Percentiles rank a stretch among this genome's conserved stretches.
phyloP scores from a whole-genome alignment of 2,113 vertebrate genomes.

The Oxyura jamaicensis region DNA sequence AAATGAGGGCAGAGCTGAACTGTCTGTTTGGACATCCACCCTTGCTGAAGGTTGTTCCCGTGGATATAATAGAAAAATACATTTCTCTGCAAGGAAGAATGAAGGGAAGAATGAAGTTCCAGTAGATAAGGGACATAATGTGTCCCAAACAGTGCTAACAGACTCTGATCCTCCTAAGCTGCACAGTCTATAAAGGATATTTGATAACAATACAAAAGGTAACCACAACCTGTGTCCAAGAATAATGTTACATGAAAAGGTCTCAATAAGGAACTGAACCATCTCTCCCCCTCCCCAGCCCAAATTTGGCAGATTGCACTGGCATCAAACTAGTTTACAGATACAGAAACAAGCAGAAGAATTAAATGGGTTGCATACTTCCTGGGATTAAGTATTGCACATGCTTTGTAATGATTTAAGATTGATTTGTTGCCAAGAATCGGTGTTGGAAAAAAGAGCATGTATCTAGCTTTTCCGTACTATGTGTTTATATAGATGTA shows the following conservation, averaged over 20 bases:
- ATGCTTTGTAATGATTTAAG: slow-evolving; percentile 67
- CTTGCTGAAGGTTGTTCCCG: slow-evolving; percentile 50
- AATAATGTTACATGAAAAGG: neutral
- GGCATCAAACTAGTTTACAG: slow-evolving; percentile 61
- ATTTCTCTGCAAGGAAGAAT: slow-evolving; percentile 25
- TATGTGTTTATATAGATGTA: neutral
- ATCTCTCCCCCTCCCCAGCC: neutral
- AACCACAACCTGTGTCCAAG: neutral
- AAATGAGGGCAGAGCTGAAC: neutral
- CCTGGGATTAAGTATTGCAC: slow-evolving; percentile 2
- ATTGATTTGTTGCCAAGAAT: slow-evolving; percentile 64
- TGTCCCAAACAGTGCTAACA: neutral
- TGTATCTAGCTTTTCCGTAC: neutral
- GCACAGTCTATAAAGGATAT: neutral
- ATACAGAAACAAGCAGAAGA: slow-evolving; percentile 44
- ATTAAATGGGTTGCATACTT: neutral
- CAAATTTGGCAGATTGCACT: neutral
- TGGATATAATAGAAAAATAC: slow-evolving; percentile 33
- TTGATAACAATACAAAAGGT: neutral
- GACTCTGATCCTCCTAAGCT: neutral
- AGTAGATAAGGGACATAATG: neutral
- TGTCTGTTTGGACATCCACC: slow-evolving; percentile 22
- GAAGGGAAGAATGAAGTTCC: slow-evolving; percentile 39
- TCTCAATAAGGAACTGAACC: neutral
- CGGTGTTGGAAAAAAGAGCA: slow-evolving; percentile 45